Evolutionary conservation across 2,797 vertebrate species (phyloP), one percentile per base, ranked within the genome.

Genomic region (Muscicapa striata): DNA sequence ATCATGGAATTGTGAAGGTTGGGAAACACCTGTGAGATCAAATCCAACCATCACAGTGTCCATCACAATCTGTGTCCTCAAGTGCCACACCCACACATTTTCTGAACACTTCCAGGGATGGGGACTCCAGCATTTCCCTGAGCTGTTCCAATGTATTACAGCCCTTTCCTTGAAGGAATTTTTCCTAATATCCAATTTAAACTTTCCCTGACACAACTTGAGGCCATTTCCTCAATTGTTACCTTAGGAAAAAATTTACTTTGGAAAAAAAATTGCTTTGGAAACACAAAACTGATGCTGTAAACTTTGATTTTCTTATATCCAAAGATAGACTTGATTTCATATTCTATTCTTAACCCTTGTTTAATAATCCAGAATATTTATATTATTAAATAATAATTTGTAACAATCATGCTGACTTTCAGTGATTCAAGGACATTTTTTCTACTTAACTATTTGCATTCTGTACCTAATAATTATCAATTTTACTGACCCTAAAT

Each of bases 351-450:
- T 95, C 78, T 88, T 78, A 84, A 89, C 43, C 26, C 79, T 80
- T 61, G 73, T 67, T 85, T 94, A 95, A 83, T 76, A 83, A 90
- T 91, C 43, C 45, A 88, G 70, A 84, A 84, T 94, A 96, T 89
- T 55, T 93, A 26, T 26, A 90, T 73, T 90, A 76, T 84, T 93
- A 86, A 94, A 93, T 90, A 96, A 90, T 73, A 90, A 74, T 89
- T 83, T 13, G 22, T 69, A 86, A 70, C 63, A 83, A 87, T 93
- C 89, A 87, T 81, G 36, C 58, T 75, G 87, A 66, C 52, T 64
- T 61, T 96, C 75, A 77, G 1, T 26, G 4, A 55, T n/a, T 74
- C 62, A 59, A 62, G 84, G 19, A 82, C 13, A 88, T 91, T 90
- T 92, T 92, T 88, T 62, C 94, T 94, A 75, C 73, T 94, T 41